Conservation (phyloP, 2,113 vertebrate genomes). For the Brachyhypopomus occidentalis region DNA sequence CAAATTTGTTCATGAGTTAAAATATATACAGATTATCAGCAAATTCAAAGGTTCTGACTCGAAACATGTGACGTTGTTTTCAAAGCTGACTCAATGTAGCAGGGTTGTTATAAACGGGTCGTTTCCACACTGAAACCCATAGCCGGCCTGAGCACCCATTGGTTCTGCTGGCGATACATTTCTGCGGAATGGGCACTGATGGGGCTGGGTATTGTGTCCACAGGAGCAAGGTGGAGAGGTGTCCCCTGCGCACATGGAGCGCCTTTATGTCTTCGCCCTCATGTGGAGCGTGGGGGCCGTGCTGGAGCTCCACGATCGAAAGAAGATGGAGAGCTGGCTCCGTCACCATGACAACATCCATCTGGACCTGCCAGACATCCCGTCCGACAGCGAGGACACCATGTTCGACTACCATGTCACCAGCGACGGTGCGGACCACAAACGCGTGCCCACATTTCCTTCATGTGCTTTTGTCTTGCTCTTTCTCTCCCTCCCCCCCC, state of each 20-base stretch:
- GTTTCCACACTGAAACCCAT: no score
- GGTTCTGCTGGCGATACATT: no score
- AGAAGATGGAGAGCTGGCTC: conserved; percentile 87
- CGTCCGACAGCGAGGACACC: conserved; percentile 73
- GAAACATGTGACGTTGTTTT: no score
- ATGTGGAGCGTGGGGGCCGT: conserved; percentile 94
- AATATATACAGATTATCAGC: no score
- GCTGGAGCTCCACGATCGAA: conserved; percentile 83
- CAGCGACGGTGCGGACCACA: conserved; percentile 76
- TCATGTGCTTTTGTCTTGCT: not conserved
- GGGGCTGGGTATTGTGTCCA: conserved; percentile 19
- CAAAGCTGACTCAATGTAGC: no score
- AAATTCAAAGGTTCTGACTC: no score
- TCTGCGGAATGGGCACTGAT: no score
- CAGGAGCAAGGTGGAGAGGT: conserved; percentile 87
- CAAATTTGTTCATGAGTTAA: no score
- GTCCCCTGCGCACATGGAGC: conserved; percentile 78
- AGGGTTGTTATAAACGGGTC: no score
- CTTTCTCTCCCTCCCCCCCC: not conserved
- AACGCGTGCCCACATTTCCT: not conserved
- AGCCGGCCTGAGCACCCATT: no score
- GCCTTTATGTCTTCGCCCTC: conserved; percentile 88
- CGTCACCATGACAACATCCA: conserved; percentile 66
- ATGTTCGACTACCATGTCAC: conserved; percentile 90
- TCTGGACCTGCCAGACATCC: conserved; percentile 80